Percentiles rank a stretch among this genome's conserved stretches.
Conservation (phyloP, 1,140 invertebrate genomes). For the Zaprionus camerounensis region DNA sequence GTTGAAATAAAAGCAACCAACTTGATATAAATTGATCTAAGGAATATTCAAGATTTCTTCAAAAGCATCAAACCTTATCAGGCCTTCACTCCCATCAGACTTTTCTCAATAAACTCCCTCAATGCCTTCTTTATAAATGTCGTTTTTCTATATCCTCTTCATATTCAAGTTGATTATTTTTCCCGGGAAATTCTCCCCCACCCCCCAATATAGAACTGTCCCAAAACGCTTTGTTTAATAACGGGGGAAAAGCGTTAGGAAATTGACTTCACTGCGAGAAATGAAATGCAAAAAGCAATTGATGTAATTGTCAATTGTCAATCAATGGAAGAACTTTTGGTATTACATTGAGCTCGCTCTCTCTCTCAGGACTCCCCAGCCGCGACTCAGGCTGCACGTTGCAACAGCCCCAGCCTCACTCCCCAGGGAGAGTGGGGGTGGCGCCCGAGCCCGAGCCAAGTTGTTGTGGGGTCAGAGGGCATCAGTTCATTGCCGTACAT, state of each 20-base stretch:
- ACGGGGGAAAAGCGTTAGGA: neutral
- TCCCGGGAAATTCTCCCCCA: neutral
- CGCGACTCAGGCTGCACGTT: neutral
- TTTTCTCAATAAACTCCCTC: too few species aligned
- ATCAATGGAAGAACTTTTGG: conserved; percentile 13
- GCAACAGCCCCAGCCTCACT: neutral
- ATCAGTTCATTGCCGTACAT: conserved; percentile 49
- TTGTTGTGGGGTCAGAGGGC: neutral
- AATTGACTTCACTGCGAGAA: conserved; percentile 7
- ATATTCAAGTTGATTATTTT: neutral
- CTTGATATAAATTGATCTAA: too few species aligned
- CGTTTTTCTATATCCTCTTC: neutral
- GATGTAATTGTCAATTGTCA: conserved; percentile 18
- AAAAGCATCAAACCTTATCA: too few species aligned
- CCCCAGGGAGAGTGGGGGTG: neutral
- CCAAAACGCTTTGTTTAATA: conserved; percentile 7
- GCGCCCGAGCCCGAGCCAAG: too few species aligned
- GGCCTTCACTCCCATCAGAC: too few species aligned
- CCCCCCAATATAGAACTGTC: neutral
- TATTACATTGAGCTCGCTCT: neutral
- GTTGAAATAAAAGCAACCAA: neutral
- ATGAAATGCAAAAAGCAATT: conserved; percentile 13
- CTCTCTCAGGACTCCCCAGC: neutral
- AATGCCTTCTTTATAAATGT: neutral
- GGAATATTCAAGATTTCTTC: too few species aligned